phyloP scores from a whole-genome alignment of 2,797 vertebrate species.

The Silurus aristotelis region DNA sequence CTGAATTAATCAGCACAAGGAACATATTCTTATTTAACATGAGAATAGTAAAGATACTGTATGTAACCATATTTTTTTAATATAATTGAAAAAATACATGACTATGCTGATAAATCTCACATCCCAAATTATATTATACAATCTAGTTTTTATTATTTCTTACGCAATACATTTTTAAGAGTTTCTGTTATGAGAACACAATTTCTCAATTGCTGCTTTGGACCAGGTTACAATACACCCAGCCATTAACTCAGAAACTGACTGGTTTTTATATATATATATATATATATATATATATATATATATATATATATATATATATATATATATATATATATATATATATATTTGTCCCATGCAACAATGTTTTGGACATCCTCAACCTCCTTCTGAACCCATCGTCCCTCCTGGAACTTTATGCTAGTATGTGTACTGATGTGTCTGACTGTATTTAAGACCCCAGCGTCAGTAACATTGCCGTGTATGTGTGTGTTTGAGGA shows the following conservation, averaged over 20 bases:
- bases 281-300: too few relatives aligned
- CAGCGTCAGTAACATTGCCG: neutral
- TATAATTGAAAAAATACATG: too few relatives aligned
- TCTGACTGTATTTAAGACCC: neutral
- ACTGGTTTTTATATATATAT: neutral
- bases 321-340: too few relatives aligned
- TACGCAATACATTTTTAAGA: neutral
- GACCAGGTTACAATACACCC: neutral
- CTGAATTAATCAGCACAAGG: too few relatives aligned
- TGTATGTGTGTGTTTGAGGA: constrained; percentile 26
- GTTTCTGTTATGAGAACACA: neutral
- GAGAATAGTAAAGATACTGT: too few relatives aligned
- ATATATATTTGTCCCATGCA: neutral
- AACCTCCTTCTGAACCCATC: neutral
- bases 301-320: too few relatives aligned
- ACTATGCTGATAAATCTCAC: too few relatives aligned
- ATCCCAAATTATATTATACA: neutral
- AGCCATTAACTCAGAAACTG: neutral
- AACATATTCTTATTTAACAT: too few relatives aligned
- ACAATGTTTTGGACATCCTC: neutral
- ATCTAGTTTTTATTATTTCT: neutral
- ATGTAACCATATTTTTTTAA: too few relatives aligned
- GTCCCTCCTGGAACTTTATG: neutral
- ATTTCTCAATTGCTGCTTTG: neutral
- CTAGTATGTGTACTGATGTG: constrained; percentile 1